Conservation (phyloP, 1,140 invertebrate species). For the Euglossa dilemma region DNA sequence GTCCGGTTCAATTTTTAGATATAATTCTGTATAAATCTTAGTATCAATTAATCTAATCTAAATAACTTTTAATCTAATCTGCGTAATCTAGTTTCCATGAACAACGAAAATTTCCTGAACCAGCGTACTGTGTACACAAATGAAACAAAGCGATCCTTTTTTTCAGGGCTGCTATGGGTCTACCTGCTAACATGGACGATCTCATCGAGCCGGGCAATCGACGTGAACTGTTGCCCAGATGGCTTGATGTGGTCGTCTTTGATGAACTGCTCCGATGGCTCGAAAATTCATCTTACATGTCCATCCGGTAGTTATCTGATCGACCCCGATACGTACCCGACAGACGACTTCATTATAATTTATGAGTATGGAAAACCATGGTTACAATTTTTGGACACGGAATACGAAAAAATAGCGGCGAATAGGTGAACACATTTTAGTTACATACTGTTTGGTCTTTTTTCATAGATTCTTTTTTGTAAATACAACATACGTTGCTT, state of each 20-base stretch:
- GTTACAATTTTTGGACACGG: constrained; percentile 6
- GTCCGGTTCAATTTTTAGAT: not conserved
- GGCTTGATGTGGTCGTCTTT: constrained; percentile 6
- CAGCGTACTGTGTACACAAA: not conserved
- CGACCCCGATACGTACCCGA: not conserved
- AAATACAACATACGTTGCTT: not conserved
- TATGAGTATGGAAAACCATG: constrained; percentile 21
- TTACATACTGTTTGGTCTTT: not conserved
- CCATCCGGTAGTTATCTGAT: constrained; percentile 44
- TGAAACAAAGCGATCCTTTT: not conserved
- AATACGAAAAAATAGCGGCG: constrained; percentile 19
- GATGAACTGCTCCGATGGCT: constrained; percentile 67
- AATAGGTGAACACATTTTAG: constrained; percentile 39
- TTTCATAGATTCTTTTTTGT: not conserved
- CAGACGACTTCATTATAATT: constrained; percentile 58
- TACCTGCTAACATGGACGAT: constrained; percentile 20
- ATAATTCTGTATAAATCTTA: not conserved
- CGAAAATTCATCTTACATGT: constrained; percentile 58
- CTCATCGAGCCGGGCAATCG: constrained; percentile 14
- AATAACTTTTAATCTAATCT: not conserved
- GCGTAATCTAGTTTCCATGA: not conserved
- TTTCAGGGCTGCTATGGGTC: constrained; percentile 48
- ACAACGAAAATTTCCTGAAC: not conserved
- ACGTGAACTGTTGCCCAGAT: constrained; percentile 59
- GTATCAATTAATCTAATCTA: not conserved